Percentiles rank a stretch among this genome's conserved stretches.
Conservation (phyloP, 2,797 vertebrate genomes). For the Lepilemur septentrionalis region DNA sequence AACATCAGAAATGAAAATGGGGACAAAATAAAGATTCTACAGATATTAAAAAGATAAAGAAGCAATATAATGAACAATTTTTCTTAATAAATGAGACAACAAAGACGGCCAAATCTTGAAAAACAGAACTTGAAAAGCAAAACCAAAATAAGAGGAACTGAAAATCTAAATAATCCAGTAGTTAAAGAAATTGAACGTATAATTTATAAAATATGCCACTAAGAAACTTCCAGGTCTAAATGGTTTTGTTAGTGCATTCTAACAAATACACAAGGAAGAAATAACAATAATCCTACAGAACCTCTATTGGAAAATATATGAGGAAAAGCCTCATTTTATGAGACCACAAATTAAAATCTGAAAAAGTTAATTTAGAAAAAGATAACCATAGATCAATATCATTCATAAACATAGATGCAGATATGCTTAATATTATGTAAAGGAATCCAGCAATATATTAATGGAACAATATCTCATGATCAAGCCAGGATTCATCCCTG, state of each 20-base stretch:
- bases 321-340: neutral
- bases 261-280: neutral
- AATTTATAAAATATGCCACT: neutral
- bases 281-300: neutral
- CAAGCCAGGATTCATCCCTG: neutral
- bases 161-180: neutral
- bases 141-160: neutral
- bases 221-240: neutral
- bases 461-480: neutral
- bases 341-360: neutral
- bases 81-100: neutral
- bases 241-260: neutral
- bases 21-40: neutral
- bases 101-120: neutral
- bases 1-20: neutral
- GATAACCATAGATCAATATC: neutral
- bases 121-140: neutral
- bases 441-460: neutral
- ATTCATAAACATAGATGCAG: neutral
- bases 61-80: neutral
- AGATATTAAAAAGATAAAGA: neutral
- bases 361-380: constrained; percentile 3
- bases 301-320: neutral
- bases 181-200: neutral
- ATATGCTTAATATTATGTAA: neutral